Evolutionary conservation across 2,888 invertebrate species (phyloP).

Genomic region (Oscheius sp.): DNA sequence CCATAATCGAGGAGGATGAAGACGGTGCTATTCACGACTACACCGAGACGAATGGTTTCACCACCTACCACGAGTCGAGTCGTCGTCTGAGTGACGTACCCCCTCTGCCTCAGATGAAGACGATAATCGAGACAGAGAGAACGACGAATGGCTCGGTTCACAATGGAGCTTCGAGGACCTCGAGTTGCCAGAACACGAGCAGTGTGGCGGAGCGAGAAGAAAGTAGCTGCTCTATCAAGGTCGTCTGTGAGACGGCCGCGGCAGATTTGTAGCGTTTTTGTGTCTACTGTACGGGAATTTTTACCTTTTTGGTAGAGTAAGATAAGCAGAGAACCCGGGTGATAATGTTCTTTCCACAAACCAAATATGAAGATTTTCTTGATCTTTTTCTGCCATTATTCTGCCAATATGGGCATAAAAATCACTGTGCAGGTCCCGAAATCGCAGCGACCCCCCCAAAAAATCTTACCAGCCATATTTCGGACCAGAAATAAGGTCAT

Average conservation of each 20-base stretch:
- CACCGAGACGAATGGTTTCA: constrained; percentile 40
- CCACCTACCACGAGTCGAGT: constrained; percentile 38
- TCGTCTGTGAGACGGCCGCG: constrained; percentile 44
- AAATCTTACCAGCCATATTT: too few species aligned
- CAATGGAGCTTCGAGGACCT: constrained; percentile 29
- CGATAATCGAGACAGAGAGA: constrained; percentile 35
- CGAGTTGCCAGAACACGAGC: constrained; percentile 3
- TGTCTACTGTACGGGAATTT: not conserved
- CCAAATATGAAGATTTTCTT: not conserved
- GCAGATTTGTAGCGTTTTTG: constrained; percentile 38
- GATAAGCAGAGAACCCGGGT: not conserved
- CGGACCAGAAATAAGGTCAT: too few species aligned
- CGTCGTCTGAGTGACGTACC: constrained; percentile 33
- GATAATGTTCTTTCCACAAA: not conserved
- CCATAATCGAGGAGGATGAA: constrained; percentile 42
- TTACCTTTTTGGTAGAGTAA: too few species aligned
- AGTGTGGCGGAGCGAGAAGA: constrained; percentile 23
- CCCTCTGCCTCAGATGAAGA: constrained; percentile 18
- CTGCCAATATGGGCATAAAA: not conserved
- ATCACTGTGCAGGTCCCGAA: too few species aligned
- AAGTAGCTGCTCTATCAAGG: constrained; percentile 37
- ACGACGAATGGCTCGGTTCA: constrained; percentile 35
- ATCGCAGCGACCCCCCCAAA: too few species aligned
- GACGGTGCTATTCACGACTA: constrained; percentile 41
- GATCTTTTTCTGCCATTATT: not conserved